A percentile compares a stretch with the other conserved stretches of the same genome.
Conservation (phyloP, 2,797 vertebrate species). For the Hipposideros larvatus region DNA sequence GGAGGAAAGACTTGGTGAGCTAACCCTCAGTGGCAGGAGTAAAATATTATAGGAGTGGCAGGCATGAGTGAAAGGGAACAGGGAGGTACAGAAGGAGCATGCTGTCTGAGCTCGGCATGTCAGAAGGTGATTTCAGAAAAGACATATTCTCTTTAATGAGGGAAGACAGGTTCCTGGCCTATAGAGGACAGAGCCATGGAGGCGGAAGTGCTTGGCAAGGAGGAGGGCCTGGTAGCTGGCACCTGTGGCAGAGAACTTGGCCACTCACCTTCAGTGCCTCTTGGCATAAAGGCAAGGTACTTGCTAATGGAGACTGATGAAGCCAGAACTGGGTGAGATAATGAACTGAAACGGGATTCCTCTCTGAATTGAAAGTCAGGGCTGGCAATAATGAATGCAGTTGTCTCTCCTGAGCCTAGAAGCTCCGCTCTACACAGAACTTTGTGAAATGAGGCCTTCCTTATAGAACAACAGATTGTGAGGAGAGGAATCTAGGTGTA, state of each 20-base stretch:
- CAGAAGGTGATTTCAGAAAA: background rate
- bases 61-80: background rate
- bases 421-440: background rate
- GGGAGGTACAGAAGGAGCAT: background rate
- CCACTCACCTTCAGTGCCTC: constrained; percentile 24
- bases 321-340: constrained; percentile 55
- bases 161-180: background rate
- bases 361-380: constrained; percentile 60
- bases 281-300: constrained; percentile 52
- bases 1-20: background rate
- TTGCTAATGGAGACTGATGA: constrained; percentile 74
- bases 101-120: background rate
- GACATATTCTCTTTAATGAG: background rate
- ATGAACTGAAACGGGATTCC: constrained; percentile 74
- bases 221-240: background rate
- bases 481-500: constrained; percentile 65
- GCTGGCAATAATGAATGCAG: constrained; percentile 55
- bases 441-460: constrained; percentile 77
- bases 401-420: constrained; percentile 67
- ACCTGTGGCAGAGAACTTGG: background rate
- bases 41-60: background rate
- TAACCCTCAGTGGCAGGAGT: background rate
- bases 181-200: background rate
- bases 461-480: constrained; percentile 67
- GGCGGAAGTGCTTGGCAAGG: background rate